These are phyloP conservation scores for Panopea generosa DNA, from an alignment of 2,888 invertebrate species.

Conservation along the genomic window DNA sequence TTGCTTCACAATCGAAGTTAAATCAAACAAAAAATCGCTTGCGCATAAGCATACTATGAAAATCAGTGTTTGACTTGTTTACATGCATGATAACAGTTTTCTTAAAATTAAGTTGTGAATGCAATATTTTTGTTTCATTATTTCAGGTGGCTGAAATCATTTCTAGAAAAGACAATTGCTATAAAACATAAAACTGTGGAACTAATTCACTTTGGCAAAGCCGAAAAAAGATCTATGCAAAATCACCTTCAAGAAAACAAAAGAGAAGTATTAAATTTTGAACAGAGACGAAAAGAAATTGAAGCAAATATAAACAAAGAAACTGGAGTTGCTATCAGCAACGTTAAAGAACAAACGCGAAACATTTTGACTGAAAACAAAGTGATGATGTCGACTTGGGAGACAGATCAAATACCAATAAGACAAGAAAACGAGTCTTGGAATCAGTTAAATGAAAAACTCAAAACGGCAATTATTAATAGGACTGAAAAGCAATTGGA, in stretches of 20 bases:
- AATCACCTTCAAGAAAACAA: neutral
- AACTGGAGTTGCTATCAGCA: neutral
- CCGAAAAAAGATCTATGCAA: neutral
- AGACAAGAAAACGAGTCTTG: neutral
- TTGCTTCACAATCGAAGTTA: no score
- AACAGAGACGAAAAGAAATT: neutral
- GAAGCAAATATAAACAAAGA: neutral
- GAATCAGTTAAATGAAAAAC: neutral
- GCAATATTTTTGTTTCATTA: no score
- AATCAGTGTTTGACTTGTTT: no score
- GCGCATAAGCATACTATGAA: no score
- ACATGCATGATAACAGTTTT: no score
- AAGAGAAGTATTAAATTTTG: neutral
- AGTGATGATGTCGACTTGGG: neutral
- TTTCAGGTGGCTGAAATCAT: conserved; percentile 12
- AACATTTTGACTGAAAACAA: neutral
- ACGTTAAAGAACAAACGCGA: neutral
- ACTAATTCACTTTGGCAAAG: neutral
- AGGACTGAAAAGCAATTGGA: neutral
- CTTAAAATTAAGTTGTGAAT: no score
- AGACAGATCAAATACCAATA: neutral
- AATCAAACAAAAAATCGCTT: no score
- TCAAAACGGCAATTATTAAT: conserved; percentile 3
- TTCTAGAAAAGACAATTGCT: conserved; percentile 2
- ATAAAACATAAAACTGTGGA: neutral